phyloP scores from a whole-genome alignment of 2,113 vertebrate genomes.

The Pitta sordida region DNA sequence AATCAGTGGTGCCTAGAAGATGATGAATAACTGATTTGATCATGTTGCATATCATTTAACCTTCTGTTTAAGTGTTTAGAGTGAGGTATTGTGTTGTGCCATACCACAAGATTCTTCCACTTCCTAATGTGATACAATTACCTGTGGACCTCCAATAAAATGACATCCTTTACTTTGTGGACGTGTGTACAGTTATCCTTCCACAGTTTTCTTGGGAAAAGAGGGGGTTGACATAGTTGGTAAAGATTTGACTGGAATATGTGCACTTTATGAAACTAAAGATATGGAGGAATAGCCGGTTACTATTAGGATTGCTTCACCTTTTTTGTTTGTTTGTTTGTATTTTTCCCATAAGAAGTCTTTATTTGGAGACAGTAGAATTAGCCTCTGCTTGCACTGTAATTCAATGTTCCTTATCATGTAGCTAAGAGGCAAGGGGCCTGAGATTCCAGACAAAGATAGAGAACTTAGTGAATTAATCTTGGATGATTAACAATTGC shows the following conservation, averaged over 20 bases:
- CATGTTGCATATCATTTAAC: conserved; percentile 73
- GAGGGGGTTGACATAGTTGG: neutral
- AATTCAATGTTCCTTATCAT: neutral
- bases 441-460: neutral
- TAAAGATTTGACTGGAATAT: neutral
- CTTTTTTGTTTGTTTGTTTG: neutral
- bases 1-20: conserved; percentile 58
- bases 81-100: conserved; percentile 75
- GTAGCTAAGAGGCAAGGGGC: neutral
- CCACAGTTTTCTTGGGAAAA: neutral
- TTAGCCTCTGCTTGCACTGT: neutral
- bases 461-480: neutral
- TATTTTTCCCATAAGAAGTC: neutral
- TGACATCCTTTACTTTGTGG: conserved; percentile 58
- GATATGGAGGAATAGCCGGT: neutral
- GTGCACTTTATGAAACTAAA: neutral
- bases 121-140: conserved; percentile 75
- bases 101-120: conserved; percentile 66
- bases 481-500: neutral
- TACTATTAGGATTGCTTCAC: neutral
- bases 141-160: conserved; percentile 88
- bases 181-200: conserved; percentile 63
- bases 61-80: conserved; percentile 69
- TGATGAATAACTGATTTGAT: conserved; percentile 65
- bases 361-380: neutral